Conservation (phyloP, 2,113 vertebrate genomes). For the Oreotrochilus melanogaster region DNA sequence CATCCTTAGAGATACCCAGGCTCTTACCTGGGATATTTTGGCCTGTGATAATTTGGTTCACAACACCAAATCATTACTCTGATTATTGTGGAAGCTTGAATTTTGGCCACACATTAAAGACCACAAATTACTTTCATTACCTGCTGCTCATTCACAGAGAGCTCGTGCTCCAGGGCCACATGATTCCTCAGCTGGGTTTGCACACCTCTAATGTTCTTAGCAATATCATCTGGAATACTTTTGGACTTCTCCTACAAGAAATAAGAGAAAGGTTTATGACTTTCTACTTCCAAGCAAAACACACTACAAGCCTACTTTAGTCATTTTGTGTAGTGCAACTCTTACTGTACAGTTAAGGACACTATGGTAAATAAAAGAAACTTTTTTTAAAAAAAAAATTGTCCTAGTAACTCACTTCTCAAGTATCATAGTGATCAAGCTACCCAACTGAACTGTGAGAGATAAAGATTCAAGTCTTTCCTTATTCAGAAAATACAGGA, state of each 20-base stretch:
- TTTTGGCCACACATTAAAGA: background rate
- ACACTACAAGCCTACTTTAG: background rate
- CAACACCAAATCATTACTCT: background rate
- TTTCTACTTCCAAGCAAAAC: background rate
- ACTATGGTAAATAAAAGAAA: background rate
- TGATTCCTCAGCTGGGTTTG: constrained; percentile 86
- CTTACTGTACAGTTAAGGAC: background rate
- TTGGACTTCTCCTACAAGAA: constrained; percentile 82
- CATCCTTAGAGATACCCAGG: background rate
- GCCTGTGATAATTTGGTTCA: background rate
- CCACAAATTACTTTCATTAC: constrained; percentile 45
- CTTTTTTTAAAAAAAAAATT: background rate
- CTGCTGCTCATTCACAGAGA: constrained; percentile 82
- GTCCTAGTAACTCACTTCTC: background rate
- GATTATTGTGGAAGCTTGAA: background rate
- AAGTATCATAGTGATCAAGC: background rate
- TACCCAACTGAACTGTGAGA: background rate
- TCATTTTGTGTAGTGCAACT: background rate
- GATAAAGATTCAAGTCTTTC: background rate
- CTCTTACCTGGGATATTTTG: background rate
- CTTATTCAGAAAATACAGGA: background rate
- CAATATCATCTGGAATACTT: constrained; percentile 84
- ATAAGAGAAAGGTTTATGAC: background rate
- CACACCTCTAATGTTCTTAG: constrained; percentile 83
- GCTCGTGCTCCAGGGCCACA: constrained; percentile 81